These are phyloP conservation scores for Pterocles burchelli DNA, from an alignment of 2,113 vertebrate genomes.

Conservation along the genomic window DNA sequence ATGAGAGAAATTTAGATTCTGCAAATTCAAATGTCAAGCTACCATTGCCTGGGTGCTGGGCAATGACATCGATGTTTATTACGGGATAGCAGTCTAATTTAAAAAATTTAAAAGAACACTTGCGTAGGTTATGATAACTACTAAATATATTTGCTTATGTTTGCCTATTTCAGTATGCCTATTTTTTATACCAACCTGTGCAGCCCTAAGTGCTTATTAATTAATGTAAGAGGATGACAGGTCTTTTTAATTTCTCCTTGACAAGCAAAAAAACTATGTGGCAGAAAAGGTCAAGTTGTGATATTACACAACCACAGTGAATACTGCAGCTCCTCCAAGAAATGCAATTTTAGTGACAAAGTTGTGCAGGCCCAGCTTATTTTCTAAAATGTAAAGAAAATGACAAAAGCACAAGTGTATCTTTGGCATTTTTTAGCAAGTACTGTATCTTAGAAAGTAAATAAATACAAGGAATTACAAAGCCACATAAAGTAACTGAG, in stretches of 20 bases:
- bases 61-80: not conserved
- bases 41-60: not conserved
- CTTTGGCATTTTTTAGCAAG: not conserved
- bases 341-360: not conserved
- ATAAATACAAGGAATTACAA: not conserved
- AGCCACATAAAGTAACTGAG: not conserved
- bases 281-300: conserved; percentile 29
- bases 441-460: not conserved
- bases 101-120: not conserved
- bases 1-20: not conserved
- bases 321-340: not conserved
- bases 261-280: not conserved
- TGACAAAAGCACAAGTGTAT: not conserved
- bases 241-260: conserved; percentile 29
- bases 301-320: not conserved
- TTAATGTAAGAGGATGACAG: not conserved
- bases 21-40: not conserved
- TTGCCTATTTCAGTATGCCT: not conserved
- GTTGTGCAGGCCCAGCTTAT: not conserved
- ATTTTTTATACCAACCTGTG: not conserved
- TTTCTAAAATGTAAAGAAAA: not conserved
- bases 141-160: not conserved
- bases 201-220: not conserved
- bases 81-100: not conserved
- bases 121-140: not conserved